Evolutionary conservation across 2,888 invertebrate genomes (phyloP), one percentile per base, ranked within the genome.

Genomic region (Leptura quadrifasciata): DNA sequence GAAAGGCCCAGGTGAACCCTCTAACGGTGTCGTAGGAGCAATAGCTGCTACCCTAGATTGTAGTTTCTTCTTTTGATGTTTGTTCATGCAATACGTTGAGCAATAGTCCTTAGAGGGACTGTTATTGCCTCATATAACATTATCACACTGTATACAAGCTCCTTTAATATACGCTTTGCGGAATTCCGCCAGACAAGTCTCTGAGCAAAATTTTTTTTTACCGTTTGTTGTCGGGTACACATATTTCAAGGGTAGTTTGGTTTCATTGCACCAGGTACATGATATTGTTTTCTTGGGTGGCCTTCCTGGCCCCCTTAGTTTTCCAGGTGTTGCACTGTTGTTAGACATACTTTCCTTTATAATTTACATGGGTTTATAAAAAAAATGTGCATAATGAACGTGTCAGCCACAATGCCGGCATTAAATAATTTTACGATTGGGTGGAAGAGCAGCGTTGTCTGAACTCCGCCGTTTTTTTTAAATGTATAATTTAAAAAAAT

Each of bases 121-220:
- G 74, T 95, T 95, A 84, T 92, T 93, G 65, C 95, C 95, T 83
- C 94, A 91, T 83, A 97, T 96, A 78, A 95, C 95, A 90, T 95
- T 96, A 89, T 96, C 96, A 90, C 97, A 97, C 87, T 95, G 94
- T 78, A 94, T 92, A 88, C 97, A 97, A 64, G 96, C 95, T 12
- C 74, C 96, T 90, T 96, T 95, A 84, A 94, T 94, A 85, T 96
- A 96, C 0, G 96, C 96, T 88, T 96, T 96, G 70, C 97, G 93
- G 88, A 96, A 97, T 90, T 96, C 96, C 0, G 95, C 94, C 63
- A 97, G 91, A 89, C 97, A 97, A 35, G 94, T 94, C 89, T 96
- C 96, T 0, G 97, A 96, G 89, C 97, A 97, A 89, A 97, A 97
- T 87, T 97, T 97, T 86, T 96, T 97, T 86, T 96, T 97, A 12